Evolutionary conservation across 2,797 vertebrate species (phyloP), one percentile per base, ranked within the genome.

Genomic region (Spondyliosoma cantharus): DNA sequence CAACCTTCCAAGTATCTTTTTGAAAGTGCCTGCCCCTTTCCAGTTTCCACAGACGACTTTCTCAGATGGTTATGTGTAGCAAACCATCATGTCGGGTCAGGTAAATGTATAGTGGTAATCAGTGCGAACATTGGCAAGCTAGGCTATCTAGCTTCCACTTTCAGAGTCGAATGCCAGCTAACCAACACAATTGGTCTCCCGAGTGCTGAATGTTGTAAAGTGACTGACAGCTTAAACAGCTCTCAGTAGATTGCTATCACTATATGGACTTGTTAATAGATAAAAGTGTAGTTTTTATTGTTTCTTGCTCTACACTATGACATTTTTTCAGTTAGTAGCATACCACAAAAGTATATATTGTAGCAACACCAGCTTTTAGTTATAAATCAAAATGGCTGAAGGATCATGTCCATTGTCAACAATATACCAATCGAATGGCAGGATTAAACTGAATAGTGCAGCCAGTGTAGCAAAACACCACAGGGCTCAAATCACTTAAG

Each of bases 371-470:
- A 45, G 32, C 4, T 74, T 57, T 37, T 22, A 58, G 25, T 48
- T 24, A 49, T 24, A 6, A 25, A n/a, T 32, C 16, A 24, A 24
- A 64, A 50, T 32, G 22, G 14, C 32, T 25, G 8, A 20, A 57
- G 54, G 7, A 54, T 60, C 14, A 4, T 14, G 54, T 63, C 46
- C 22, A 50, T 24, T 59, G 22, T 66, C 64, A 59, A 59, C 63
- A 67, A 37, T 4, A 8, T 43, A 58, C 57, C 69, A 45, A 12
- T 68, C 19, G 78, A 71, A 67, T 24, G 20, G n/a, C n/a, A 53
- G 24, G 59, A 60, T 78, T 54, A 64, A 79, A 73, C 42, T 29
- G 54, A 71, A 71, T 78, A n/a, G 46, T 14, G 63, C 58, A 63
- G 60, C 54, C 50, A 12, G 27, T 65, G 52, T 37, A 37, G 50